These are phyloP conservation scores for Phortica magna DNA, from an alignment of 2,888 invertebrate species.

Conservation along the genomic window DNA sequence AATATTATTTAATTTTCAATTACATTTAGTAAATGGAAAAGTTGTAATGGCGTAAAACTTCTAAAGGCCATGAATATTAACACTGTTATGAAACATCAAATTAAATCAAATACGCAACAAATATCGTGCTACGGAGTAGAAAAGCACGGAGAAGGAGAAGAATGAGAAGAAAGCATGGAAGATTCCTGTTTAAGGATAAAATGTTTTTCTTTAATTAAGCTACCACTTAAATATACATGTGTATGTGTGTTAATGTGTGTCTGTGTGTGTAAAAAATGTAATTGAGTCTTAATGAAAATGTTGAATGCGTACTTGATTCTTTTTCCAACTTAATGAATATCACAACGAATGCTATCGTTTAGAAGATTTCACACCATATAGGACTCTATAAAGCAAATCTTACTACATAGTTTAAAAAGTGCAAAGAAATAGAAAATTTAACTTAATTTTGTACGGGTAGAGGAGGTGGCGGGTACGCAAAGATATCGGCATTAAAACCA, in stretches of 20 bases:
- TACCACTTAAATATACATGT: constrained; percentile 31
- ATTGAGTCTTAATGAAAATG: neutral
- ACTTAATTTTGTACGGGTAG: constrained; percentile 77
- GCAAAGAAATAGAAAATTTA: constrained; percentile 10
- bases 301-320: constrained; percentile 11
- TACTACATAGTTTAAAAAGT: constrained; percentile 46
- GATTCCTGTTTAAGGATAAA: neutral
- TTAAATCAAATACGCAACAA: constrained; percentile 12
- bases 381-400: constrained; percentile 39
- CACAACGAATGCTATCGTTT: neutral
- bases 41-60: constrained; percentile 18
- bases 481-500: constrained; percentile 63
- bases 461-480: constrained; percentile 77
- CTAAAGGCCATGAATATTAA: constrained; percentile 9
- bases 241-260: constrained; percentile 43
- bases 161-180: neutral
- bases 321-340: neutral
- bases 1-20: constrained; percentile 3
- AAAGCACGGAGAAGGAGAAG: neutral
- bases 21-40: constrained; percentile 28
- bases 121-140: neutral
- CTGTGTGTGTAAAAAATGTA: neutral
- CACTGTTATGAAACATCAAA: neutral
- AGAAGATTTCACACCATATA: constrained; percentile 21
- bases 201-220: neutral